Evolutionary conservation across 2,888 invertebrate genomes (phyloP), one percentile per base, ranked within the genome.

Genomic region (Eupelmus urozonus): DNA sequence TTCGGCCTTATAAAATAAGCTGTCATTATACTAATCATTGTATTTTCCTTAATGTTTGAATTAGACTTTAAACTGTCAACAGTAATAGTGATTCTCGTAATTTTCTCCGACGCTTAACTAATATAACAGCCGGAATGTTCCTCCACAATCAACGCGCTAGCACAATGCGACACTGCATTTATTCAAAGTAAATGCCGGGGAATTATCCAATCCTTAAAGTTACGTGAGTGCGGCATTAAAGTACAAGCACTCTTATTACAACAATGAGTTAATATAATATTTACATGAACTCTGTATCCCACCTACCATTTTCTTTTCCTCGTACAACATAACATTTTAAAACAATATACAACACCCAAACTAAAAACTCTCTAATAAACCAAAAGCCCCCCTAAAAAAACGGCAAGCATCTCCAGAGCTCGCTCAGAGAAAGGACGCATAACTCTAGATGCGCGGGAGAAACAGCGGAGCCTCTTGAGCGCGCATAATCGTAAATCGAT

Each of bases 401-500:
- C 45, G 65, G 40, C 42, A 45, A n/a, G 45, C 16, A 65, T 51
- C 60, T 40, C 53, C 49, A 55, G n/a, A n/a, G n/a, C n/a, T n/a
- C n/a, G n/a, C n/a, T n/a, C 13, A 18, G 62, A 66, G 60, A 29
- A 45, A 63, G 5, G 42, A 40, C 49, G n/a, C n/a, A 63, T 65
- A 66, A 65, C 29, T 74, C 65, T 57, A 65, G 65, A 66, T 66
- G 73, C 57, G 65, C 65, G 65, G 11, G 73, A 65, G 73, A 66
- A 72, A 72, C 71, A 65, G n/a, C 77, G 77, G 66, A n/a, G n/a
- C n/a, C 71, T 72, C 60, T 57, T n/a, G n/a, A n/a, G n/a, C n/a
- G n/a, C 51, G 65, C 72, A 72, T 72, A 77, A 77, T 72, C 72
- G 72, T 77, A 77, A 77, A 77, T 77, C 67, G 77, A 77, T 72